These are phyloP conservation scores for Agriopis aurantiaria DNA, from an alignment of 2,888 invertebrate species.

Conservation along the genomic window DNA sequence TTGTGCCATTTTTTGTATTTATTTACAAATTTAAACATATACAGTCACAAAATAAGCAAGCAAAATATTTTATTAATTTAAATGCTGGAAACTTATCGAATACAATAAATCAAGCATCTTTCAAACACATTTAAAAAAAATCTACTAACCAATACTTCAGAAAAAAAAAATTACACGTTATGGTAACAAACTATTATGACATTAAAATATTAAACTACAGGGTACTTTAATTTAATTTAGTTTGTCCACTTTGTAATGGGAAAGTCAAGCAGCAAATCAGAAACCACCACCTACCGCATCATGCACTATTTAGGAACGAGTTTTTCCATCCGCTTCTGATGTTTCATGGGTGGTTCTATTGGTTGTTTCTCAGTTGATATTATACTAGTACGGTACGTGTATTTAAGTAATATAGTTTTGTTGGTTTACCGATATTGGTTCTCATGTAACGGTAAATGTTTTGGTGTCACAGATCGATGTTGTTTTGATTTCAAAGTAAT, in stretches of 20 bases:
- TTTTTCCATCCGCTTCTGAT: background rate
- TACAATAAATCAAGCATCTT: background rate
- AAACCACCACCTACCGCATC: too few species aligned
- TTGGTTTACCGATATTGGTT: conserved; percentile 8
- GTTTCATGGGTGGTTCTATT: conserved; percentile 35
- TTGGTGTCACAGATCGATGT: conserved; percentile 11
- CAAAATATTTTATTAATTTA: background rate
- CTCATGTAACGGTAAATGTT: conserved; percentile 14
- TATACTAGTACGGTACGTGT: conserved; percentile 1
- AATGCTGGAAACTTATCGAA: background rate
- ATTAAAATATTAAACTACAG: too few species aligned
- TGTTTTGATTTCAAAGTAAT: background rate
- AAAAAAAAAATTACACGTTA: too few species aligned
- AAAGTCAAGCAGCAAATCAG: too few species aligned
- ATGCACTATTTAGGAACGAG: too few species aligned
- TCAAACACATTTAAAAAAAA: too few species aligned
- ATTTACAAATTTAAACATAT: too few species aligned
- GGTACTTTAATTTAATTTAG: too few species aligned
- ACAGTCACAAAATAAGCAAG: background rate
- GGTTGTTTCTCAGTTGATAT: conserved; percentile 3
- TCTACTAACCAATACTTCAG: too few species aligned
- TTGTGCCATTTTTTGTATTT: background rate
- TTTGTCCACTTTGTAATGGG: too few species aligned
- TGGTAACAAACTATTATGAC: too few species aligned
- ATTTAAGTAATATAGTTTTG: background rate